phyloP scores from a whole-genome alignment of 2,888 invertebrate genomes.

The Pollenia angustigena region DNA sequence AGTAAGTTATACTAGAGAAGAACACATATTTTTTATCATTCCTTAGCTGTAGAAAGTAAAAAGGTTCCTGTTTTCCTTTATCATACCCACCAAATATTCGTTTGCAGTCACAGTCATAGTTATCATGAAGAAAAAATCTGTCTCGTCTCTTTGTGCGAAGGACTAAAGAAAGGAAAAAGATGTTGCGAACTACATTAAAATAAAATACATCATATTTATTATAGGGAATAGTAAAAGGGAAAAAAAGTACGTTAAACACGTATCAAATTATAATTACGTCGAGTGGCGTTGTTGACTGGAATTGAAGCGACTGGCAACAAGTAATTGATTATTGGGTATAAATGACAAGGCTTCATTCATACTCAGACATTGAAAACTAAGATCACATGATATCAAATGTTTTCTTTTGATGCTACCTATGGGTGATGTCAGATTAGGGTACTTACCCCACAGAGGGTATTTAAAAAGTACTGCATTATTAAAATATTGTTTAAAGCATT shows the following conservation, averaged over 20 bases:
- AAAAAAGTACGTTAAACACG: slow-evolving; percentile 28
- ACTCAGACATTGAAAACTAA: no score
- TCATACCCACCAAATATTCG: slow-evolving; percentile 18
- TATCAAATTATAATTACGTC: slow-evolving; percentile 35
- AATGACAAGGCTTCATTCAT: no score
- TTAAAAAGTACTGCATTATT: no score
- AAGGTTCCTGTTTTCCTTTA: slow-evolving; percentile 2
- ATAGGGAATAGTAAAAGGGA: not conserved
- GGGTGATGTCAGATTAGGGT: no score
- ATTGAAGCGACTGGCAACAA: not conserved
- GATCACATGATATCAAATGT: no score
- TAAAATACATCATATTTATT: slow-evolving; percentile 24
- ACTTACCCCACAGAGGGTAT: no score
- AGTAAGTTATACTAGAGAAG: slow-evolving; percentile 37
- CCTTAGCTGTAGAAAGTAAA: slow-evolving; percentile 41
- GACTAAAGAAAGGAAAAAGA: slow-evolving; percentile 25
- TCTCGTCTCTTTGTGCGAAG: slow-evolving; percentile 56
- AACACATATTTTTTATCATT: slow-evolving; percentile 10
- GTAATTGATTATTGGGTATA: slow-evolving; percentile 16
- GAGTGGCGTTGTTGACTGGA: not conserved
- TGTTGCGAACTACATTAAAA: slow-evolving; percentile 7
- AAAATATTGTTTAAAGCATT: no score
- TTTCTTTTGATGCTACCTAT: no score
- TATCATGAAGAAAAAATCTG: slow-evolving; percentile 64
- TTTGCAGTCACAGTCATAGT: slow-evolving; percentile 24